phyloP scores from a whole-genome alignment of 2,888 invertebrate genomes.

The Stegophylla sp. region DNA sequence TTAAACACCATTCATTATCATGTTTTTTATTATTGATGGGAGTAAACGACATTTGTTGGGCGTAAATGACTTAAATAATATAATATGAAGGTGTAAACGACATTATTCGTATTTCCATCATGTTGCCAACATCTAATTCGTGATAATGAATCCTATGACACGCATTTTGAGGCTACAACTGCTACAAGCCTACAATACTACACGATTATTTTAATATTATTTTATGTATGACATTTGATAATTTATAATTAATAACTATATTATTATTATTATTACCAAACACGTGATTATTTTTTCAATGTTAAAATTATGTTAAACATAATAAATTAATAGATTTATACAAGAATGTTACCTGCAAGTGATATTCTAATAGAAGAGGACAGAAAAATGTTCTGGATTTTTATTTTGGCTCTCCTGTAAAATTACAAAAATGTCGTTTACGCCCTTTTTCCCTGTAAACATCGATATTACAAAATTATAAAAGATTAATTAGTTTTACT shows the following conservation, averaged over 20 bases:
- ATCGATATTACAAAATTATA: too few relatives aligned
- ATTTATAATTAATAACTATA: neutral
- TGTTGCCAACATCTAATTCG: too few relatives aligned
- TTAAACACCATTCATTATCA: too few relatives aligned
- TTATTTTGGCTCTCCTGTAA: neutral
- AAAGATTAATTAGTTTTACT: too few relatives aligned
- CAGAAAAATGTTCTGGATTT: neutral
- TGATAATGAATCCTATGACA: too few relatives aligned
- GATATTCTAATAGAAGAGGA: neutral
- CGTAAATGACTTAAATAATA: neutral
- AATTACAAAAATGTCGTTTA: slow-evolving; percentile 4
- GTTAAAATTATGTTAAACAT: neutral
- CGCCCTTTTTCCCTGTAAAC: neutral
- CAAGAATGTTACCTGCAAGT: slow-evolving; percentile 3
- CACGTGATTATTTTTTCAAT: neutral
- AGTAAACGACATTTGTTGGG: neutral
- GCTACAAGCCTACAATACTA: too few relatives aligned
- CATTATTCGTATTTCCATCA: too few relatives aligned
- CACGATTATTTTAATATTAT: too few relatives aligned
- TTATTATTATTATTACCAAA: neutral
- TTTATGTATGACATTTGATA: too few relatives aligned
- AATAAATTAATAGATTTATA: slow-evolving; percentile 12
- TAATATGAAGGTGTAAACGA: neutral
- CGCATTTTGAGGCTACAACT: too few relatives aligned
- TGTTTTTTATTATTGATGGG: too few relatives aligned